phyloP scores from a whole-genome alignment of 2,888 invertebrate genomes.

The Lasioglossum zephyrum region DNA sequence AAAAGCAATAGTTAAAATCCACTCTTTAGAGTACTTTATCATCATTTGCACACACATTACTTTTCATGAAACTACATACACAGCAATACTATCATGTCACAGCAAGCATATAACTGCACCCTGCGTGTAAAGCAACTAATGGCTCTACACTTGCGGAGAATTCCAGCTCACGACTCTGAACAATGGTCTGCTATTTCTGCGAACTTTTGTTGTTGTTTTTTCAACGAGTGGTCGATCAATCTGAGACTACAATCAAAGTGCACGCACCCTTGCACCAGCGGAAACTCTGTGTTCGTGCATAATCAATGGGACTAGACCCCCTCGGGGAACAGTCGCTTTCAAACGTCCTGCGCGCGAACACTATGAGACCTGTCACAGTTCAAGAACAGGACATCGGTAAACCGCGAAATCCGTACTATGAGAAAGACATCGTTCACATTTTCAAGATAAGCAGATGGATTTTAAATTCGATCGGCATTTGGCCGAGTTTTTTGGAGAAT shows the following conservation, averaged over 20 bases:
- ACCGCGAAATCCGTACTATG: slow-evolving; percentile 26
- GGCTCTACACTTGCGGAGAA: background rate
- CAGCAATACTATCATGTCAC: too few species aligned
- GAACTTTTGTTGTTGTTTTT: background rate
- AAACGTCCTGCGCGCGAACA: slow-evolving; percentile 21
- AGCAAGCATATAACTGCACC: background rate
- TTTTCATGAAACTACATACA: too few species aligned
- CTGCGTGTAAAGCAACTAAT: background rate
- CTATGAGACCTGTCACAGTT: background rate
- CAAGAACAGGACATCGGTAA: background rate
- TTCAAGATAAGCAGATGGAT: slow-evolving; percentile 66
- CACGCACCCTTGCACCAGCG: background rate
- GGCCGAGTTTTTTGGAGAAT: slow-evolving; percentile 58
- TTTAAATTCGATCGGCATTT: slow-evolving; percentile 69
- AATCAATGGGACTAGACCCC: slow-evolving; percentile 42
- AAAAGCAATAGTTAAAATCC: too few species aligned
- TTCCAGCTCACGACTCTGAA: background rate
- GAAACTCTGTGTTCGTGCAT: slow-evolving; percentile 21
- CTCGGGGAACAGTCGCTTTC: slow-evolving; percentile 43
- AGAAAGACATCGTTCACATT: slow-evolving; percentile 35
- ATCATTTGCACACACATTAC: too few species aligned
- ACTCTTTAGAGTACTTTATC: too few species aligned
- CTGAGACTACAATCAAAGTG: background rate
- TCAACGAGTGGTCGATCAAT: background rate
- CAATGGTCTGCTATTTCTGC: background rate